Base-by-base conservation (phyloP, 2,888 invertebrate species). In the Pristionchus arcanus region DNA sequence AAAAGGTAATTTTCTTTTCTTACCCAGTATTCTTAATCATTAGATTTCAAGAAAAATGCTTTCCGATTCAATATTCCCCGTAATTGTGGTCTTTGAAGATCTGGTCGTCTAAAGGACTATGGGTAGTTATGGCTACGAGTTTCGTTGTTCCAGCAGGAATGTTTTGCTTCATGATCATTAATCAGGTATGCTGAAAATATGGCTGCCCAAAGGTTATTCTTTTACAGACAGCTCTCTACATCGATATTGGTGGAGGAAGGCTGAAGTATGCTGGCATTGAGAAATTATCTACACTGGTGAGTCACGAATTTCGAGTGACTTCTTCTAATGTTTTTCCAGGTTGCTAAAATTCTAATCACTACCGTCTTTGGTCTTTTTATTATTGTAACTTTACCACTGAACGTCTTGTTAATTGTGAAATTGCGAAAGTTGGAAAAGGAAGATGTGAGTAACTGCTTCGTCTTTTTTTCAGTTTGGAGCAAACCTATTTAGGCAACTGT, bases 261-360 rank as follows among this genome's bases (percentile, higher is more conserved):
- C 25, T 81, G 68, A 49, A 81, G 25, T 49, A 81, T 49, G 68
- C 68, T 31, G 49, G 49, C n/a, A 81, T 81, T n/a, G 42, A 42
- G 2, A 81, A 49, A 42, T 13, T 49, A 0, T 2, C 49, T 28
- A n/a, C n/a, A 7, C 25, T 31, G 21, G 81, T 81, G 13, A n/a
- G 49, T n/a, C 0, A 28, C n/a, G 13, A 66, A 25, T 66, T 66
- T 9, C 28, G 9, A 9, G 25, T n/a, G 3, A 66, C 59, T 59
- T 4, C 25, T 66, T 21, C 9, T 66, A 16, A 9, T n/a, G 66
- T 66, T 66, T 66, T 66, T 63, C 25, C 66, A 28, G 66, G 28
- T n/a, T 13, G 66, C 66, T 28, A 66, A 66, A 28, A 13, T 66
- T 9, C 66, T 28, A 5, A 66, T 66, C n/a, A 66, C 66, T 2